Base-by-base conservation (phyloP, 2,888 invertebrate species). In the Tipula lateralis region DNA sequence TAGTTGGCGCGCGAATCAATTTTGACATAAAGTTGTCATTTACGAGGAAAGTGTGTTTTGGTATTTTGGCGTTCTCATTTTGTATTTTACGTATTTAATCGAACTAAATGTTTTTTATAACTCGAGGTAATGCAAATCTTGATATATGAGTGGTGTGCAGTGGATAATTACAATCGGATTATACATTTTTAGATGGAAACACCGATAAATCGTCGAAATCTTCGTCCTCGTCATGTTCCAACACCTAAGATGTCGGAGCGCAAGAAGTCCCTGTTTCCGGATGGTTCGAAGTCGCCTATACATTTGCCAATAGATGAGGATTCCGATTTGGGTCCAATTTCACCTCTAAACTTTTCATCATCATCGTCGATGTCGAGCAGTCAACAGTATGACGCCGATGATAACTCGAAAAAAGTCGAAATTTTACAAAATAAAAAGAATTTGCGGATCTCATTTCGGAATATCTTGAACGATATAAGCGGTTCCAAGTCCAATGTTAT, bases 171-270 rank as follows among this genome's bases (percentile, higher is more conserved):
- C 44, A 12, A 2, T 66, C 9, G 44, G n/a, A 4, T 1, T 16
- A 24, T 66, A 0, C 1, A 3, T 50, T 85, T 86, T 84, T 50
- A 86, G 85, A 90, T 90, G 90, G 89, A 90, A 84, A 90, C 89
- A 32, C 90, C 90, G 7, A 87, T 87, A 85, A 88, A 86, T 87
- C 86, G 86, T 9, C 86, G 87, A 19, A 44, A 50, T 34, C 85
- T 86, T 84, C 88, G 88, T 9, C 85, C 88, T 7, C 85, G 86
- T 29, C 88, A 89, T 32, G 87, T 86, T 80, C 88, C 88, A 16
- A 93, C 94, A 1, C 92, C 93, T 1, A 92, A 92, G 87, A 91
- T 93, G 88, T 91, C 92, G 0, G 93, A 93, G 86, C 91, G 94
- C 32, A 93, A 94, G 87, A 92, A 94, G 86, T 92, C 92, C 86